phyloP scores from a whole-genome alignment of 2,113 vertebrate genomes.

The Sphyrna mokarran region DNA sequence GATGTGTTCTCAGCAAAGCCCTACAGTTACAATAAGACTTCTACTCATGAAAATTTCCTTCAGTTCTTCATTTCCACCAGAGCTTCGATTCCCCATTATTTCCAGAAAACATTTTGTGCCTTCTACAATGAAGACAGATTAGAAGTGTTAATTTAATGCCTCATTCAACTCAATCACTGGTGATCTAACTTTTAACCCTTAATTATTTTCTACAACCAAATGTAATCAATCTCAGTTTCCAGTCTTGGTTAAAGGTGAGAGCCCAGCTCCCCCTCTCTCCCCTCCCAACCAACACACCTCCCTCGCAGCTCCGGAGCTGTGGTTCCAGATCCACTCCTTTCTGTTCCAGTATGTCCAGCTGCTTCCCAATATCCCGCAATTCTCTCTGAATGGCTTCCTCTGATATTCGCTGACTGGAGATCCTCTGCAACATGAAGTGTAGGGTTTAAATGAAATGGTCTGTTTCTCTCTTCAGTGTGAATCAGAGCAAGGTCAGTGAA shows the following conservation, averaged over 20 bases:
- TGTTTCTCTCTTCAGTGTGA: not conserved
- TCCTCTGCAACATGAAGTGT: constrained; percentile 48
- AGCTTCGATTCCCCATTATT: not conserved
- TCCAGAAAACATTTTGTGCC: not conserved
- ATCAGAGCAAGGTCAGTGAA: not conserved
- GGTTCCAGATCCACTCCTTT: constrained; percentile 80
- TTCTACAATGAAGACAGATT: no score
- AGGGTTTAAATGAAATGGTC: not conserved
- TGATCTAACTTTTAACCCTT: not conserved
- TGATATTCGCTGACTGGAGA: constrained; percentile 54
- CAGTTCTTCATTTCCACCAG: not conserved
- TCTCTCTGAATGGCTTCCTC: constrained; percentile 71
- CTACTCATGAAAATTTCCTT: not conserved
- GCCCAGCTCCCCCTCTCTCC: not conserved
- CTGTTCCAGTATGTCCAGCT: constrained; percentile 72
- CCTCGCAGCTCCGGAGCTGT: constrained; percentile 71
- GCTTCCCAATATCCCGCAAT: constrained; percentile 65
- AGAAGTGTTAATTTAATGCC: not conserved
- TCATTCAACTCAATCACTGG: not conserved
- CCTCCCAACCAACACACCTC: constrained; percentile 56
- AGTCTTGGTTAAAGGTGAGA: not conserved
- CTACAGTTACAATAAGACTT: not conserved
- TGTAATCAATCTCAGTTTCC: not conserved
- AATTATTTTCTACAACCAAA: not conserved
- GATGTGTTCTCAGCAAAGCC: not conserved